Conservation (phyloP, 2,113 vertebrate species). For the Rhea americana region DNA sequence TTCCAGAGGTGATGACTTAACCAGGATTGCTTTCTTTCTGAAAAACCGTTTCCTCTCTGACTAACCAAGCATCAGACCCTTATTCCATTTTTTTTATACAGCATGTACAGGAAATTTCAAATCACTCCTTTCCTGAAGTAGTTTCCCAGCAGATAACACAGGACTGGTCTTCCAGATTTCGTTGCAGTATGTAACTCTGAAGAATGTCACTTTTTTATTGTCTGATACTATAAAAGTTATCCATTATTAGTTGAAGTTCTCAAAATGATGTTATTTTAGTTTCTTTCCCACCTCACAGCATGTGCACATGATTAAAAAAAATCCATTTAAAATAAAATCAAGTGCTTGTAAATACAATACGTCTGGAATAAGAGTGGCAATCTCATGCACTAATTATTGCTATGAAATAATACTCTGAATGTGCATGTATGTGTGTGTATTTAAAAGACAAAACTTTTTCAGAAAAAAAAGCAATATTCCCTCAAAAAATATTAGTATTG, state of each 20-base stretch:
- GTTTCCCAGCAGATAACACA: background rate
- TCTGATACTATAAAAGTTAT: background rate
- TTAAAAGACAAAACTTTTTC: background rate
- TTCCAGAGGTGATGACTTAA: slow-evolving; percentile 34
- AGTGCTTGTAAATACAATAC: background rate
- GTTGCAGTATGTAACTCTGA: background rate
- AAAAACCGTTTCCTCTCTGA: background rate
- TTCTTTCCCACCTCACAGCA: background rate
- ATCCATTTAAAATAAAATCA: background rate
- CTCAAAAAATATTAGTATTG: background rate
- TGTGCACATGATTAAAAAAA: background rate
- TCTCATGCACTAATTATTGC: background rate
- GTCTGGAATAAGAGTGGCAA: background rate
- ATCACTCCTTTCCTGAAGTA: background rate
- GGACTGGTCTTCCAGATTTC: background rate
- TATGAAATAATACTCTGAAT: background rate
- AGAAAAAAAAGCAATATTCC: background rate
- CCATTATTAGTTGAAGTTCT: background rate
- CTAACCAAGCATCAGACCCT: background rate
- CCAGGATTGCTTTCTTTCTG: background rate
- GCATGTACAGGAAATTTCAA: background rate
- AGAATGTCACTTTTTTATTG: background rate
- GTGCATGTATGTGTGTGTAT: fast-evolving
- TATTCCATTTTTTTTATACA: background rate
- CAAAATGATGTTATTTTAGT: background rate